A percentile compares a stretch with the other conserved stretches of the same genome.
These are phyloP conservation scores for Scartelaos histophorus DNA, from an alignment of 2,113 vertebrate species.

Conservation along the genomic window DNA sequence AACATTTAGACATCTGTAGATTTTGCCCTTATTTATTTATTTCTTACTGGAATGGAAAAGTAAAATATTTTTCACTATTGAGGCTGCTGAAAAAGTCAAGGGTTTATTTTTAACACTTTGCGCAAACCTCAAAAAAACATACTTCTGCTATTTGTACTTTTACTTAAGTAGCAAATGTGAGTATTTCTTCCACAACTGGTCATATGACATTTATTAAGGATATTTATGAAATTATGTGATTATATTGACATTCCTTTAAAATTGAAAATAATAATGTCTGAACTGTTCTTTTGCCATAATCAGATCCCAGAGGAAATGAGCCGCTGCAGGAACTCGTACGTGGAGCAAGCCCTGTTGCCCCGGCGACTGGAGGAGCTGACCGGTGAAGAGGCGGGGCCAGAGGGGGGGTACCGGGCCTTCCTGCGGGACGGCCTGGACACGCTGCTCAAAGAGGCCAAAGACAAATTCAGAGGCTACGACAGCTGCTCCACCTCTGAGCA, in stretches of 20 bases:
- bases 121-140: too few relatives aligned
- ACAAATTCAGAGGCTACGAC: conserved; percentile 94
- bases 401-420: conserved; percentile 73
- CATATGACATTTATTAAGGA: background rate
- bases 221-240: background rate
- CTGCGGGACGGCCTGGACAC: conserved; percentile 85
- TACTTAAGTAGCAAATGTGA: too few relatives aligned
- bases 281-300: background rate
- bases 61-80: too few relatives aligned
- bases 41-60: too few relatives aligned
- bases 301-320: conserved; percentile 91
- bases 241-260: background rate
- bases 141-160: too few relatives aligned
- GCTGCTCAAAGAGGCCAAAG: conserved; percentile 93
- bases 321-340: conserved; percentile 87
- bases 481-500: conserved; percentile 86
- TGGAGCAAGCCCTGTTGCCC: conserved; percentile 86
- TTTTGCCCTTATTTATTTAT: too few relatives aligned
- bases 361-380: conserved; percentile 84
- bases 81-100: too few relatives aligned
- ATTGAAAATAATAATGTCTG: background rate
- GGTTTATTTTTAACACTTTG: too few relatives aligned
- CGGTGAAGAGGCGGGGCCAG: conserved; percentile 72
- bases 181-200: too few relatives aligned
- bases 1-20: too few relatives aligned